phyloP scores from a whole-genome alignment of 2,113 vertebrate species.

The Ochotona princeps region DNA sequence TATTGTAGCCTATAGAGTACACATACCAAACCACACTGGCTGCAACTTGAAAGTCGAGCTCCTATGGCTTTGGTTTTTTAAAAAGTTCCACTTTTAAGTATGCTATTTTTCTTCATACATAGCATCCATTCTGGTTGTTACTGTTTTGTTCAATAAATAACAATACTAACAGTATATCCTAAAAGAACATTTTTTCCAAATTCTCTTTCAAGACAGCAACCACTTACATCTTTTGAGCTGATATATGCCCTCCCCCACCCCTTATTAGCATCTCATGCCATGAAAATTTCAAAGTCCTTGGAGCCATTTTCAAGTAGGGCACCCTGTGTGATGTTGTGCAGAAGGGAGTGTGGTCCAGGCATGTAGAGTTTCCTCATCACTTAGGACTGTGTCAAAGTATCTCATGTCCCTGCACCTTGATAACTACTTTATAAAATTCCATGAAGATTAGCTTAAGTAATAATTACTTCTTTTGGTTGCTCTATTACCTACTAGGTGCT shows the following conservation, averaged over 20 bases:
- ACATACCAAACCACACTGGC: background rate
- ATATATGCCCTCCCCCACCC: background rate
- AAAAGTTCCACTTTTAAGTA: background rate
- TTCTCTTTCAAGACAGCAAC: background rate
- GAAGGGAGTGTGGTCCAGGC: background rate
- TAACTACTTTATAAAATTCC: background rate
- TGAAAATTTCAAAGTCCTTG: background rate
- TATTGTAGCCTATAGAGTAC: background rate
- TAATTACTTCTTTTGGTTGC: background rate
- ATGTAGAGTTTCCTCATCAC: background rate
- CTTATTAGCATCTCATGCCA: background rate
- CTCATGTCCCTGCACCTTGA: background rate
- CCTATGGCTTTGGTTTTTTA: background rate
- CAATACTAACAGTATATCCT: background rate
- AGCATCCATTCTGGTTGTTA: background rate
- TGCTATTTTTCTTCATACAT: background rate
- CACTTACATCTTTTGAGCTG: background rate
- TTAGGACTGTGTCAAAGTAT: background rate
- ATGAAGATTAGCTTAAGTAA: background rate
- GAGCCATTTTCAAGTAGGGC: background rate
- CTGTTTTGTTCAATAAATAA: background rate
- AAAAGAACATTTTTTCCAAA: background rate
- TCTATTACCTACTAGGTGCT: background rate
- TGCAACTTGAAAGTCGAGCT: background rate
- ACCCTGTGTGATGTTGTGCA: background rate